A percentile compares a stretch with the other conserved stretches of the same genome.
Conservation (phyloP, 1,140 invertebrate genomes). For the Wiebesia pumilae region DNA sequence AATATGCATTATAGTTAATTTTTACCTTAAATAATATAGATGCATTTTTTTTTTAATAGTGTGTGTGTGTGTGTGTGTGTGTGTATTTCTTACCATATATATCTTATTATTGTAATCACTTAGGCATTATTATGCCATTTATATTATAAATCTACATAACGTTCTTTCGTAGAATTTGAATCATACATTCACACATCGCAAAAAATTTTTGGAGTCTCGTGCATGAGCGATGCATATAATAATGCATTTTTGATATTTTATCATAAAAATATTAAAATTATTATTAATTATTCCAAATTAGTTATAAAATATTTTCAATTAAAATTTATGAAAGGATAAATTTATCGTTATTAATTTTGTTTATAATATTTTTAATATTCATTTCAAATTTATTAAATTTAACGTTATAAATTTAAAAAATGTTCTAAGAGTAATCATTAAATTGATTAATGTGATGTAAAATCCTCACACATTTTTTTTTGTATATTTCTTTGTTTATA, state of each 20-base stretch:
- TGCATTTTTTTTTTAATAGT: slow-evolving; percentile 43
- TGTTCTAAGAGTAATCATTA: not conserved
- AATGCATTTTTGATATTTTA: slow-evolving; percentile 21
- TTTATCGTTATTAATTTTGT: not conserved
- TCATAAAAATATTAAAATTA: not conserved
- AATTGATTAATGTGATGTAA: not conserved
- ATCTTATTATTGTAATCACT: slow-evolving; percentile 52
- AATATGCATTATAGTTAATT: slow-evolving; percentile 48
- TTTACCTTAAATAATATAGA: slow-evolving; percentile 46
- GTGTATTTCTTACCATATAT: slow-evolving; percentile 46
- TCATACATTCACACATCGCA: slow-evolving; percentile 48
- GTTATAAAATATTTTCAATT: not conserved
- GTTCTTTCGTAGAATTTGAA: slow-evolving; percentile 30
- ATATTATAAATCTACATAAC: slow-evolving; percentile 50
- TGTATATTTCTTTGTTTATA: slow-evolving; percentile 30
- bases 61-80: slow-evolving; percentile 48
- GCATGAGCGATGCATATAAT: slow-evolving; percentile 49
- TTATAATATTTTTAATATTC: slow-evolving; percentile 12
- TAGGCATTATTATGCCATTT: slow-evolving; percentile 41
- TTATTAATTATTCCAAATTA: not conserved
- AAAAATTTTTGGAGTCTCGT: slow-evolving; percentile 46
- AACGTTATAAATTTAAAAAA: slow-evolving; percentile 26
- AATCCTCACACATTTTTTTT: slow-evolving; percentile 24
- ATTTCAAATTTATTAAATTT: slow-evolving; percentile 15
- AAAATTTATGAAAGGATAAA: slow-evolving; percentile 10